Evolutionary conservation across 2,113 vertebrate genomes (phyloP).

Genomic region (Dinomys branickii): DNA sequence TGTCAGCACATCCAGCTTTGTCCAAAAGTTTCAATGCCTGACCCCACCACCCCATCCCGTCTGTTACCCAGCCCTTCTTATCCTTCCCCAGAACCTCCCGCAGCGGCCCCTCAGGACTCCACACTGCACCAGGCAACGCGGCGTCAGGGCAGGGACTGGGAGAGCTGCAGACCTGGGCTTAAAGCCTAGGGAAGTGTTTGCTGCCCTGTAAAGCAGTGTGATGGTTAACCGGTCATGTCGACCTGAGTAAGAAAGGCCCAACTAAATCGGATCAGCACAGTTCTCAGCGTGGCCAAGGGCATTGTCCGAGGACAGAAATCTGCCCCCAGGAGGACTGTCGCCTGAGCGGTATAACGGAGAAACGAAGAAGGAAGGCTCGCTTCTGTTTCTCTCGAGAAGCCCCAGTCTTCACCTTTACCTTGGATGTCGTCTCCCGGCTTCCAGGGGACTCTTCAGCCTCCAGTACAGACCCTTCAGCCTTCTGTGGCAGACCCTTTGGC

Average conservation of each 20-base stretch:
- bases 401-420: background rate
- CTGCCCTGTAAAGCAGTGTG: background rate
- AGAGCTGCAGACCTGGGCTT: background rate
- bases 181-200: too few species aligned
- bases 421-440: background rate
- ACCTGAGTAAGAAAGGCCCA: background rate
- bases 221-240: background rate
- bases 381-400: background rate
- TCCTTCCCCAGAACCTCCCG: background rate
- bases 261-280: background rate
- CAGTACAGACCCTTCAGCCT: too few species aligned
- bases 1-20: accelerated
- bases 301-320: background rate
- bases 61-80: too few species aligned
- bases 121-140: accelerated
- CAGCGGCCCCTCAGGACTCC: accelerated
- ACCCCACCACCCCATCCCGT: accelerated
- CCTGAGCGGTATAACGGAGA: background rate
- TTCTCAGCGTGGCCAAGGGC: background rate
- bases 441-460: background rate
- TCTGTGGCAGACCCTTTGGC: too few species aligned
- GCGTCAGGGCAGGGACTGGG: accelerated
- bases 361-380: background rate
- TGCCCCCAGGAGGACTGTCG: background rate
- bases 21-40: background rate